Evolutionary conservation across 2,888 invertebrate genomes (phyloP).

Genomic region (Synergus umbraculus): DNA sequence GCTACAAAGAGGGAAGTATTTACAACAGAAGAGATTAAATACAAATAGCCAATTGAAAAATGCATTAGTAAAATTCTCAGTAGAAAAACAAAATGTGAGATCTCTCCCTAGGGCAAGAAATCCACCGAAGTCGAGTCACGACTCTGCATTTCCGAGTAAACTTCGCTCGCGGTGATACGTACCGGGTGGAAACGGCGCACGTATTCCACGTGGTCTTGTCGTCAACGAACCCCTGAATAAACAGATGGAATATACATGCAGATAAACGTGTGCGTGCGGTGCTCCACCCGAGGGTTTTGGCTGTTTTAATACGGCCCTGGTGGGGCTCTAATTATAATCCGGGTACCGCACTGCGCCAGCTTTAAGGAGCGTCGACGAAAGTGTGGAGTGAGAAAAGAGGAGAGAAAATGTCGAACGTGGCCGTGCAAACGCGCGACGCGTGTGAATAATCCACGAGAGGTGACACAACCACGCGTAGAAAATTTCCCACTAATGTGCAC

Average conservation of each 20-base stretch:
- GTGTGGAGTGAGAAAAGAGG: conserved; percentile 22
- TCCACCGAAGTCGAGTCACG: conserved; percentile 46
- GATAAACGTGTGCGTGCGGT: conserved; percentile 25
- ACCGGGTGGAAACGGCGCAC: neutral
- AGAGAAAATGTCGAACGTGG: conserved; percentile 48
- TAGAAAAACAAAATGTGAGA: neutral
- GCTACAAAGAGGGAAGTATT: neutral
- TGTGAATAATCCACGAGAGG: conserved; percentile 52
- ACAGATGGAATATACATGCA: conserved; percentile 27
- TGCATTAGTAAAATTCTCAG: neutral
- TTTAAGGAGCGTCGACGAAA: conserved; percentile 33
- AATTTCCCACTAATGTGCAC: conserved; percentile 30
- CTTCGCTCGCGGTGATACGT: neutral
- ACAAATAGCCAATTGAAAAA: neutral
- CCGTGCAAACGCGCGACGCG: conserved; percentile 49
- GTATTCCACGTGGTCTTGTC: conserved; percentile 38
- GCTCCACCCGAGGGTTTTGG: conserved; percentile 1
- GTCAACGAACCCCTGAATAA: conserved; percentile 32
- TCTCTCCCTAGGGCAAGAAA: neutral
- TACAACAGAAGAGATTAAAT: neutral
- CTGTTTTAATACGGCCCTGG: conserved; percentile 41
- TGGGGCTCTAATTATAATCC: conserved; percentile 58
- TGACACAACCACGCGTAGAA: conserved; percentile 43
- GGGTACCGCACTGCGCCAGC: conserved; percentile 54
- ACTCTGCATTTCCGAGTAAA: conserved; percentile 51